Base-by-base conservation (phyloP, 2,797 vertebrate genomes). In the Lutra lutra region DNA sequence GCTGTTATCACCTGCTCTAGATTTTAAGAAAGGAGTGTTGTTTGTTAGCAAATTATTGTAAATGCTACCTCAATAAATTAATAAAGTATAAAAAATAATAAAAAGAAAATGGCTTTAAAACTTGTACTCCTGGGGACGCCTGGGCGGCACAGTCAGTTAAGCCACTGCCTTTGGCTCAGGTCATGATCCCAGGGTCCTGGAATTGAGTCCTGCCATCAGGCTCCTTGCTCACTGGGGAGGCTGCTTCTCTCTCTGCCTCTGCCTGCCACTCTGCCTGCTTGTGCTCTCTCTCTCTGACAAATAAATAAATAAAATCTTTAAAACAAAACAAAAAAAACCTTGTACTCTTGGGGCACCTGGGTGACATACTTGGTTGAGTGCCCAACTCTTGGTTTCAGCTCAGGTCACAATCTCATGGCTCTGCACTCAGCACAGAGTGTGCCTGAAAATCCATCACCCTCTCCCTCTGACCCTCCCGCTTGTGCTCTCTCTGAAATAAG, bases 251-350 rank as follows among this genome's bases (percentile, higher is more conserved):
- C 51, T 54, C 51, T 54, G 51, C 51, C 51, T 54, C 51, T 54
- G 51, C 15, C 51, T 54, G 51, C 51, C 51, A 54, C 51, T 54
- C 48, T 51, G 48, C 48, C 48, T 51, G 48, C 48, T 54, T 54
- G 51, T 54, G 51, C 51, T 54, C 51, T 51, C 51, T 51, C 51
- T 51, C 15, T 51, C 51, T 54, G 51, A 54, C 51, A 54, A 54
- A 18, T 20, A 95, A 86, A 89, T 25, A 23, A 77, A 92, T 20
- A 95, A 86, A 89, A 86, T 58, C 62, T 87, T 90, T 84, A 60
- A 70, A 77, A 77, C 43, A 54, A 54, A 18, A 54, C 51, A 54
- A 54, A 54, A 54, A 54, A 54, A 54, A 17, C 51, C 51, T 46
- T 77, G 27, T 77, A 40, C 38, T 40, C 38, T 40, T 72, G 38